Evolutionary conservation across 1,140 invertebrate species (phyloP), one percentile per base, ranked within the genome.

Genomic region (Venustaconcha ellipsiformis): DNA sequence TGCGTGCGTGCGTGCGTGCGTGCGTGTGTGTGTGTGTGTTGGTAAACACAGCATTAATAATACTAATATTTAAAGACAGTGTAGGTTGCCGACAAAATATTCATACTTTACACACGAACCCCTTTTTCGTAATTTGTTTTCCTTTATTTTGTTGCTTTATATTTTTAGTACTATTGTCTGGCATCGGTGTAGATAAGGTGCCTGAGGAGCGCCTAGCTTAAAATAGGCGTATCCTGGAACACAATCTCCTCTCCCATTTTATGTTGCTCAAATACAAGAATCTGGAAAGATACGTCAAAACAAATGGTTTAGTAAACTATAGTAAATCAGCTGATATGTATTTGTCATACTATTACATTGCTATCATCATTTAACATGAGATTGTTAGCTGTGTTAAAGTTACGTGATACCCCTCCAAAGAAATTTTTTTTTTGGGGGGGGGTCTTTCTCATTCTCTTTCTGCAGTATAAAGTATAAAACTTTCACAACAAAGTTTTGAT

Each of bases 221-320:
- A 67, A 17, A 80, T 77, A 13, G 80, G 80, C 30, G 64, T 57
- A 26, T 78, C 69, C n/a, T 72, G 26, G 66, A 82, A 82, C n/a
- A 72, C 15, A 4, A 82, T n/a, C 18, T 70, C 57, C 13, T 23
- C 57, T 20, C 78, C 72, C 1, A 70, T 15, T 14, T 20, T 26
- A 48, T 82, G 65, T 14, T 82, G 80, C 58, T 82, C 80, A 58
- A 82, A 82, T 18, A 79, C 60, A 23, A 82, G 66, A 62, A 82
- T 79, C 80, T 81, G 58, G n/a, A 77, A 76, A 14, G 56, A 60
- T 67, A 48, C 17, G 55, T 14, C 37, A 48, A 48, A 48, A 48
- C 5, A 48, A 18, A 14, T 57, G 13, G 1, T 65, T 65, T 65
- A 26, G 30, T 11, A 20, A 6, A 13, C 14, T 15, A 15, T 20